Conservation (phyloP, 2,888 invertebrate genomes). For the Prosopocoilus inquinatus region DNA sequence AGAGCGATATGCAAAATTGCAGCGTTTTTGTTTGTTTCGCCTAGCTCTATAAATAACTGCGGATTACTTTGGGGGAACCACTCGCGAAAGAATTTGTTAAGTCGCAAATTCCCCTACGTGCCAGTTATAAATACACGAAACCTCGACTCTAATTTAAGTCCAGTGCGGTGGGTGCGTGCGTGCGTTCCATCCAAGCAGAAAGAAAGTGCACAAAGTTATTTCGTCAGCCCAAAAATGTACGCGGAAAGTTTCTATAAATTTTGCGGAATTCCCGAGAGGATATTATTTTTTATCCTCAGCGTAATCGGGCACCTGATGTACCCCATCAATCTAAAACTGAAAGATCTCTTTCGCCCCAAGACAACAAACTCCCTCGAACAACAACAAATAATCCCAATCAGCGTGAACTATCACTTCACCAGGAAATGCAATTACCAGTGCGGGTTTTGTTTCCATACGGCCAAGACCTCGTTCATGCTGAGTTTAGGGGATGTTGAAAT, state of each 20-base stretch:
- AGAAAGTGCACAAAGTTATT: no score
- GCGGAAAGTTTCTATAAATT: background rate
- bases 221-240: no score
- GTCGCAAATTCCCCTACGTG: no score
- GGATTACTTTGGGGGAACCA: no score
- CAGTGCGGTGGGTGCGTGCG: no score
- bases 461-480: slow-evolving; percentile 52
- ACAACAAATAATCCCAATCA: slow-evolving; percentile 36
- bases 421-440: slow-evolving; percentile 54
- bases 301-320: background rate
- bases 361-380: background rate
- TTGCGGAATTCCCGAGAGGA: background rate
- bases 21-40: no score
- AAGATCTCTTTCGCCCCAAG: background rate
- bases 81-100: no score
- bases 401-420: slow-evolving; percentile 57
- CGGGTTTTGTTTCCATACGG: slow-evolving; percentile 57
- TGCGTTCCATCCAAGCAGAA: no score
- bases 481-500: slow-evolving; percentile 50
- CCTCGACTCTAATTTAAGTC: no score
- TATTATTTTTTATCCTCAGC: background rate
- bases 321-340: background rate
- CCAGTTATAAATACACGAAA: no score
- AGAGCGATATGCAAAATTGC: no score
- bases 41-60: no score